Evolutionary conservation across 2,888 invertebrate genomes (phyloP), one percentile per base, ranked within the genome.

Genomic region (Caenorhabditis becei): DNA sequence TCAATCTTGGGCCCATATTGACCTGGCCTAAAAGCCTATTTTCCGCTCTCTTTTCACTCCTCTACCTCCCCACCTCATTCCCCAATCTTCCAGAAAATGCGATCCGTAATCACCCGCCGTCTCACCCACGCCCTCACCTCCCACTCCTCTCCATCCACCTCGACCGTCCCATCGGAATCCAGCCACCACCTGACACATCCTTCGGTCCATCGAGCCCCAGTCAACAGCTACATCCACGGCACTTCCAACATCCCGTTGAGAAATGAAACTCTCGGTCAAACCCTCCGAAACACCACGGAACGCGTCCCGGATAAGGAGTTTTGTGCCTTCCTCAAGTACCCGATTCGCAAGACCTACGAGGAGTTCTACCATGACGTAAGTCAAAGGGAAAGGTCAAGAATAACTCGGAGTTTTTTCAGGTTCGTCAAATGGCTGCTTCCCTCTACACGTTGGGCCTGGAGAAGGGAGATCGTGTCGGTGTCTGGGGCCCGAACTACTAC

Each of bases 401-500:
- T 1, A 62, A 62, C 18, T n/a, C n/a, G n/a, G n/a, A n/a, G n/a
- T n/a, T n/a, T 62, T 44, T 47, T 4, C 65, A 80, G 80, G 74
- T 66, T 23, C 81, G 81, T 16, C 75, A 75, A 71, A 71, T 77
- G 71, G 81, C 81, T 8, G 81, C 81, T n/a, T 72, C 74, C 2
- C 77, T 81, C 35, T 72, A 54, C 77, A 72, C 81, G 26, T 87
- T 95, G 18, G 95, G 95, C 0, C 89, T 96, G 20, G 91, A 93
- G 72, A 93, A 92, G 28, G 95, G 95, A 0, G 96, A 96, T 89
- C 92, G 94, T 10, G 90, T 96, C 1, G 96, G 94, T 0, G 92
- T 96, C n/a, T 95, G 95, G 95, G 94, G 94, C 0, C 95, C 95
- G 0, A 96, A 95, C 92, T 83, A 84, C 65, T 91, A 94, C 59